Conservation (phyloP, 2,797 vertebrate genomes). For the Champsocephalus gunnari region DNA sequence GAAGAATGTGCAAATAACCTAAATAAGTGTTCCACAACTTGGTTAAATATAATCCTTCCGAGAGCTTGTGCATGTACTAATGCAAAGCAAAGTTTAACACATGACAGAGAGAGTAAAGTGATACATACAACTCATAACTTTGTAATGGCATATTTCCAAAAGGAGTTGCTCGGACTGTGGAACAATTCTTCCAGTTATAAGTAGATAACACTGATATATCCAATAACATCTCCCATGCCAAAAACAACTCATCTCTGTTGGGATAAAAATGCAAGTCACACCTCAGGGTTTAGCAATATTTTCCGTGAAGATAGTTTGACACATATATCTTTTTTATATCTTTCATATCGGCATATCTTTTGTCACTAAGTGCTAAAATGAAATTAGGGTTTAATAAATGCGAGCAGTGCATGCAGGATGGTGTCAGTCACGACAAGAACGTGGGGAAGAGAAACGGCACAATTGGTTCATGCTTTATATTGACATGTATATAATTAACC, state of each 20-base stretch:
- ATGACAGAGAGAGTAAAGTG: neutral
- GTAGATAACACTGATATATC: constrained; percentile 72
- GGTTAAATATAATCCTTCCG: too few relatives aligned
- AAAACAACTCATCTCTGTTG: constrained; percentile 22
- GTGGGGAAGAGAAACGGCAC: constrained; percentile 12
- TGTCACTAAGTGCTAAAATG: neutral
- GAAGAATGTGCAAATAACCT: neutral
- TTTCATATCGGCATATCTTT: too few relatives aligned
- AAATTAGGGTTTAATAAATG: neutral
- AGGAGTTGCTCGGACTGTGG: constrained; percentile 88
- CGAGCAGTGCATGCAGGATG: neutral
- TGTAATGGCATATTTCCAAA: neutral
- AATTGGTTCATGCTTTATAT: neutral
- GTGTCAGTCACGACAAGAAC: neutral
- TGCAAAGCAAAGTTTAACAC: neutral
- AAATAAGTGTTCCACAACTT: neutral
- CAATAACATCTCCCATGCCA: neutral
- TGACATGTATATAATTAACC: neutral
- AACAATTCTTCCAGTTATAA: constrained; percentile 89
- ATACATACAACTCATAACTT: neutral
- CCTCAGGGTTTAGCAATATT: constrained; percentile 4
- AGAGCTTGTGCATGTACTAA: neutral
- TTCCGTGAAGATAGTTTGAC: constrained; percentile 2
- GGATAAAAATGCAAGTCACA: constrained; percentile 3
- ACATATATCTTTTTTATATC: neutral